Base-by-base conservation (phyloP, 2,797 vertebrate genomes). In the Botia kubotai region DNA sequence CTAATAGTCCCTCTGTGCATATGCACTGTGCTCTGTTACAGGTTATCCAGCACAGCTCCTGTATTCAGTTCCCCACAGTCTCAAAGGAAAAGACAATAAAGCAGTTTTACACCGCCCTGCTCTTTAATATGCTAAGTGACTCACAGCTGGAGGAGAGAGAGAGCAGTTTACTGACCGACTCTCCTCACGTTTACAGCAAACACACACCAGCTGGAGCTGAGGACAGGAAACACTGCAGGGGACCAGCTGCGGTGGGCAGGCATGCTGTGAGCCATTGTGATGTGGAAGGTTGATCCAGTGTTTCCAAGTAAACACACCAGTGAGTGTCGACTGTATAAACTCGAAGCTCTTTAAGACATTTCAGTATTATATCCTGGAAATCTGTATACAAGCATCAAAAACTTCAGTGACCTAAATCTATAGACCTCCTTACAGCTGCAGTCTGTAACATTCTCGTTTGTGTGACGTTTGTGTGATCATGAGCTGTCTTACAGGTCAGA, bases 91-190 rank as follows among this genome's bases (percentile, higher is more conserved):
- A 77, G 76, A 67, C 81, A 82, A 84, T 86, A 83, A 81, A 83
- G 62, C 79, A 82, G 78, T 83, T 85, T 83, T 85, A 85, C 82
- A 71, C 75, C 80, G 53, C 63, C 79, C 82, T 79, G 74, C 82
- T 84, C 83, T 87, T 85, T 87, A 84, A 84, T 87, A 84, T 87
- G 87, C 81, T 84, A 87, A 87, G 86, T 86, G 81, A 87, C 77
- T 83, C 84, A 83, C 86, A 83, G 87, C 84, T 87, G 84, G 79
- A 76, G 46, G 71, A 79, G 74, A 83, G 79, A 46, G 17, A 29
- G 29, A 16, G 52, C 29, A 4, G 21, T 84, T 83, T 82, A 69
- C 83, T 80, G 79, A 58, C 29, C 2, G 43, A 21, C 69, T 12
- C 46, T 69, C 82, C 62, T 36, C 76, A 43, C 72, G 55, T 88